These are phyloP conservation scores for Apogon hyalosoma DNA, from an alignment of 2,797 vertebrate species.

Conservation along the genomic window DNA sequence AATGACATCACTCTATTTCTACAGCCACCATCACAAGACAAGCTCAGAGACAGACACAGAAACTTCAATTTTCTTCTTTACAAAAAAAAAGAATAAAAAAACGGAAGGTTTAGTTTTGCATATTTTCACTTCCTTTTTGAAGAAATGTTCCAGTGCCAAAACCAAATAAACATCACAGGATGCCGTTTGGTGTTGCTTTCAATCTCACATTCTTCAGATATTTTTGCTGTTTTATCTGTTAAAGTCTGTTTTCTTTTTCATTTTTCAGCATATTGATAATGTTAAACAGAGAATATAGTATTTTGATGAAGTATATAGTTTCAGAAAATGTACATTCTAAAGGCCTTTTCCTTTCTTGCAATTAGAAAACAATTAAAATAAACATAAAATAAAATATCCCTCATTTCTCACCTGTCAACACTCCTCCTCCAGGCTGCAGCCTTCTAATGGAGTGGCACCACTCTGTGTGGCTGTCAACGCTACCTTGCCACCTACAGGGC, in stretches of 20 bases:
- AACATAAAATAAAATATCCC: constrained; percentile 25
- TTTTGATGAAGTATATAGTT: not conserved
- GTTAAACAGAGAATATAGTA: not conserved
- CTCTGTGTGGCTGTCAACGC: constrained; percentile 72
- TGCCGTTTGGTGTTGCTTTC: constrained; percentile 59
- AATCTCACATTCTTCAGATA: constrained; percentile 70
- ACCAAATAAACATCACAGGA: constrained; percentile 80
- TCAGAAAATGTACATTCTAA: not conserved
- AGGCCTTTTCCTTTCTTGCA: not conserved
- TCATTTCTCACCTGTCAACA: constrained; percentile 12
- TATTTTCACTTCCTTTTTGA: constrained; percentile 88
- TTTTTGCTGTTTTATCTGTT: constrained; percentile 49
- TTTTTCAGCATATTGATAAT: constrained; percentile 2
- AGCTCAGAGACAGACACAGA: constrained; percentile 65
- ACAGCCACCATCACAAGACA: constrained; percentile 79
- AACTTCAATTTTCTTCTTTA: constrained; percentile 55
- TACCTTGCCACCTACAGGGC: constrained; percentile 73
- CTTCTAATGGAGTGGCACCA: constrained; percentile 60
- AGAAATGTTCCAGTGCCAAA: constrained; percentile 74
- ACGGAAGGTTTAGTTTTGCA: constrained; percentile 80
- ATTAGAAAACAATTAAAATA: constrained; percentile 1
- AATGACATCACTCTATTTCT: constrained; percentile 66
- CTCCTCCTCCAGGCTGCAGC: constrained; percentile 20
- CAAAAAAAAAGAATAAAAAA: constrained; percentile 52
- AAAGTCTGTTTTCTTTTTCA: constrained; percentile 13